Evolutionary conservation across 2,113 vertebrate species (phyloP), one percentile per base, ranked within the genome.

Genomic region (Prunella fulvescens): DNA sequence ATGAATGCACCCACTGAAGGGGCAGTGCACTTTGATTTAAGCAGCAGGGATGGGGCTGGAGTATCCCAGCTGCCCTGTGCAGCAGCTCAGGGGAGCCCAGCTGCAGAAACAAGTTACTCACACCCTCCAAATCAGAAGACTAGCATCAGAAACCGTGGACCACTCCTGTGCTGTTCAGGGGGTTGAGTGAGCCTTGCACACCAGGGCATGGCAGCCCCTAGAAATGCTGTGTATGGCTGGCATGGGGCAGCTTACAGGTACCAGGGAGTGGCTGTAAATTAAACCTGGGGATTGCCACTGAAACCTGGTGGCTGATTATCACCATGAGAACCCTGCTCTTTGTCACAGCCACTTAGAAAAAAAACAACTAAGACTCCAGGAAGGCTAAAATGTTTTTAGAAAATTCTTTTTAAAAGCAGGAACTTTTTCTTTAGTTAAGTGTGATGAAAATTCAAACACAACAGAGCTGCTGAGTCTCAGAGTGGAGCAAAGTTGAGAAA

Each of bases 51-150:
- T 11, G 17, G 26, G 33, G 28, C 42, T 81, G 60, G 35, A 57
- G 17, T 8, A 45, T 29, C 71, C 0, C 0, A 79, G 40, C 25
- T 82, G 71, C 58, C 35, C 65, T 12, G 12, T 0, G 5, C 29
- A 72, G 42, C 28, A 62, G 72, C 58, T 86, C 45, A 50, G 77
- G 61, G 11, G 3, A 58, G 14, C n/a, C 26, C 1, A 0, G 0
- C 5, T 79, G 45, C 2, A 19, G 35, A 9, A 67, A 39, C 17
- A 76, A 45, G 12, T 42, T 45, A 23, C 12, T 61, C 39, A 12
- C 16, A 48, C 4, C 7, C 16, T 23, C 14, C 37, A 50, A 88
- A 71, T 42, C 67, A 73, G 35, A 72, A 71, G 9, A 12, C 19
- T 35, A 48, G 24, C 37, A 33, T 65, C 50, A 74, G 57, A 82